Evolutionary conservation across 1,140 invertebrate species (phyloP), one percentile per base, ranked within the genome.

Genomic region (Lordiphosa collinella): DNA sequence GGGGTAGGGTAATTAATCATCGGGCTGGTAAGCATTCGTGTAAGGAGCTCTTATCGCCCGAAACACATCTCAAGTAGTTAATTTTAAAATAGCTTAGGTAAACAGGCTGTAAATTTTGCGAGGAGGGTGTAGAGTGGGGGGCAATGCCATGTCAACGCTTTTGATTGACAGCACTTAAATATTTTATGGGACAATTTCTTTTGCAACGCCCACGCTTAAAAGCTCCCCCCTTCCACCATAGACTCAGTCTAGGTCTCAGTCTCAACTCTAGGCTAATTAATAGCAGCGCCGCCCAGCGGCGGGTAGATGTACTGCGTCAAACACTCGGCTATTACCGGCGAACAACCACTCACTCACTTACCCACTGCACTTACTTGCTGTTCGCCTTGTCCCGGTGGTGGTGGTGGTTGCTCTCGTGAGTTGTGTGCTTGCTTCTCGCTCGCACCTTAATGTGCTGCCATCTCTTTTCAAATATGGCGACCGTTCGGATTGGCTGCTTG

Each of bases 51-150:
- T 82, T 82, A 82, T 84, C 76, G 71, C 62, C 40, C 38, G 60
- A 75, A 82, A 82, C 78, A 82, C 71, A 82, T 82, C 76, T 62
- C 52, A 76, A 84, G 78, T 84, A 84, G 76, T 82, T 82, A 82
- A 82, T 82, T 82, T 82, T 63, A 70, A 76, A 76, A 82, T 82
- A 65, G 66, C 62, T 70, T 40, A 61, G 62, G 76, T 75, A 79
- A 48, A 75, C 70, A 61, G 65, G 59, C 65, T 70, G 75, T 65
- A 54, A 65, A 68, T 68, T 46, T 18, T 1, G 10, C 10, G 35
- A 1, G 1, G 7, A 18, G 14, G 8, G 41, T 5, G 1, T 4
- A 18, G 14, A 12, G 41, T 5, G 11, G 2, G 25, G 34, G 37
- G 18, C 4, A 37, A 7, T 32, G 22, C 36, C 67, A 60, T 79